Evolutionary conservation across 2,113 vertebrate species (phyloP).

Genomic region (Zosterops japonicus): DNA sequence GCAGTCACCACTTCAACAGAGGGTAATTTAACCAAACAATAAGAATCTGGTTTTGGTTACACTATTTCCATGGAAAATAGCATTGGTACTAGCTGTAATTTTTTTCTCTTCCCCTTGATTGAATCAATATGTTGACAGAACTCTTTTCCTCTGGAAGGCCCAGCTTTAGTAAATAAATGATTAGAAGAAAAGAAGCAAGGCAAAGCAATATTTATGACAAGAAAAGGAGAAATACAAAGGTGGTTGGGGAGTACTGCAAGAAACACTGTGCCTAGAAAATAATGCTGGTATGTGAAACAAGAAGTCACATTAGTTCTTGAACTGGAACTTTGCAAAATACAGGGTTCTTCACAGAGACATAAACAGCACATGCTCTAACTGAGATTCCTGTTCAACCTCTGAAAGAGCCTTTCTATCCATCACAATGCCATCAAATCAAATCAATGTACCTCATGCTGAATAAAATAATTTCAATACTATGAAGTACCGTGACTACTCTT

Average conservation of each 20-base stretch:
- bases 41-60: not conserved
- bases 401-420: not conserved
- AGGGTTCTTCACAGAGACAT: not conserved
- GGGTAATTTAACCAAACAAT: not conserved
- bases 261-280: not conserved
- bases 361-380: not conserved
- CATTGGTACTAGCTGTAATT: not conserved
- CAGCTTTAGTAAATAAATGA: not conserved
- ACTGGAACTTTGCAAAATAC: not conserved
- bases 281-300: not conserved
- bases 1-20: not conserved
- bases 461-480: not conserved
- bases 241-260: not conserved
- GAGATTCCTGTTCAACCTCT: not conserved
- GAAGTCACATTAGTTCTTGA: not conserved
- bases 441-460: not conserved
- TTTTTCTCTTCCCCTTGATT: accelerated
- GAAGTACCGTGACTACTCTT: not conserved
- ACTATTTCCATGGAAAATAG: not conserved
- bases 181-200: not conserved
- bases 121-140: not conserved
- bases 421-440: not conserved
- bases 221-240: not conserved
- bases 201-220: not conserved
- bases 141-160: not conserved